phyloP scores from a whole-genome alignment of 92 coral and sea anemone species.

The Diadumene lineata region DNA sequence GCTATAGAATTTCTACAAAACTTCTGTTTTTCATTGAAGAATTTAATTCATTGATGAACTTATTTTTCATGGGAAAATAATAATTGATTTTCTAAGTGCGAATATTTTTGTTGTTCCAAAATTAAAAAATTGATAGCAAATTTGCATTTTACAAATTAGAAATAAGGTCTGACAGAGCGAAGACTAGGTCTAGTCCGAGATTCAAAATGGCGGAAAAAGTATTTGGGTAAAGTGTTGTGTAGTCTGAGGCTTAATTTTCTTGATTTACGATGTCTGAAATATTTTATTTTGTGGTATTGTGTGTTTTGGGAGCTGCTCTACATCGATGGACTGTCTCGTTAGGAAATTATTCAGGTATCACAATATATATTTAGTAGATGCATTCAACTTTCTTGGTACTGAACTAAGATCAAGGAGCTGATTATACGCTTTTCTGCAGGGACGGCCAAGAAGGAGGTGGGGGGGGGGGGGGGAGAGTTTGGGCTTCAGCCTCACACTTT shows the following conservation, averaged over 20 bases:
- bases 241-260: too few relatives aligned
- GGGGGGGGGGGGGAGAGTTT: too few relatives aligned
- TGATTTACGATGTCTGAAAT: constrained; percentile 69
- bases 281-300: constrained; percentile 69
- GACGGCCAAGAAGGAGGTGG: too few relatives aligned
- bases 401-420: too few relatives aligned
- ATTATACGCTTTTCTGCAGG: too few relatives aligned
- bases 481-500: too few relatives aligned
- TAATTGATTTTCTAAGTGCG: not conserved
- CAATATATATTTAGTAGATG: too few relatives aligned
- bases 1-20: not conserved
- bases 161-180: constrained; percentile 16
- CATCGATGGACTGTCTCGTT: constrained; percentile 92
- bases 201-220: constrained; percentile 20
- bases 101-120: not conserved
- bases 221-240: not conserved
- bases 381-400: too few relatives aligned
- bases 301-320: constrained; percentile 62
- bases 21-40: constrained; percentile 3
- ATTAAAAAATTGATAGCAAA: not conserved
- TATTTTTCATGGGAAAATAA: too few relatives aligned
- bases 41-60: too few relatives aligned
- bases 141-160: not conserved
- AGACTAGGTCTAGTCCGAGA: constrained; percentile 13
- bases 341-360: constrained; percentile 91